phyloP scores from a whole-genome alignment of 2,797 vertebrate genomes.

The Chaetodon trifasciatus region DNA sequence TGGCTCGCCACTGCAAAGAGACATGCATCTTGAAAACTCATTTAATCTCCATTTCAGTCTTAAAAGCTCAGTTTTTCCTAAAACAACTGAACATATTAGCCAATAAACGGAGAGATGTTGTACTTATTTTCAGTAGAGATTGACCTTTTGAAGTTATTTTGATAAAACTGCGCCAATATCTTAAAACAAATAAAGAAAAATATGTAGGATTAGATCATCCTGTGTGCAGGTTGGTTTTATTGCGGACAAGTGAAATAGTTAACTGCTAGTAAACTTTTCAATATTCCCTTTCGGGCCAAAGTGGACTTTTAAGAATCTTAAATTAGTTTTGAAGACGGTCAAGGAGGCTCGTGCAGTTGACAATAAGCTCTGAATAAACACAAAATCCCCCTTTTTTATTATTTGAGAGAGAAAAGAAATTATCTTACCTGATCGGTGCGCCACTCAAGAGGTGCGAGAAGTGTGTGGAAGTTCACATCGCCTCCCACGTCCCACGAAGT shows the following conservation, averaged over 20 bases:
- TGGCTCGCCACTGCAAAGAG: conserved; percentile 29
- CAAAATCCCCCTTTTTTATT: background rate
- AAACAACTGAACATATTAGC: background rate
- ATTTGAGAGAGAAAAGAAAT: background rate
- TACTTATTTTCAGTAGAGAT: background rate
- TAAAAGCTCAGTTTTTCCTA: background rate
- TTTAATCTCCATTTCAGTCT: background rate
- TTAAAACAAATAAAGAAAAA: background rate
- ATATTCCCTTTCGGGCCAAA: background rate
- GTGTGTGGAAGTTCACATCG: conserved; percentile 40
- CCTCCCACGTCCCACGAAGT: conserved; percentile 55
- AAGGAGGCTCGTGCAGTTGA: background rate
- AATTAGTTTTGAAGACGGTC: background rate
- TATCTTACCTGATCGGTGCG: conserved; percentile 61
- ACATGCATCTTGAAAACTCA: conserved; percentile 12
- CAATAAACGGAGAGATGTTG: accelerated
- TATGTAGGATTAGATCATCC: background rate
- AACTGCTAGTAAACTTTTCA: background rate
- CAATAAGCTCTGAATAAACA: background rate
- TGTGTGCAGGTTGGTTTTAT: background rate
- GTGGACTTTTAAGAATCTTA: background rate
- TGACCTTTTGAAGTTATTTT: background rate
- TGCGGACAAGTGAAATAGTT: background rate
- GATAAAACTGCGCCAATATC: background rate
- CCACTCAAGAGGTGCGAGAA: conserved; percentile 57